Conservation (phyloP, 2,888 invertebrate genomes). For the Neoaliturus tenellus region DNA sequence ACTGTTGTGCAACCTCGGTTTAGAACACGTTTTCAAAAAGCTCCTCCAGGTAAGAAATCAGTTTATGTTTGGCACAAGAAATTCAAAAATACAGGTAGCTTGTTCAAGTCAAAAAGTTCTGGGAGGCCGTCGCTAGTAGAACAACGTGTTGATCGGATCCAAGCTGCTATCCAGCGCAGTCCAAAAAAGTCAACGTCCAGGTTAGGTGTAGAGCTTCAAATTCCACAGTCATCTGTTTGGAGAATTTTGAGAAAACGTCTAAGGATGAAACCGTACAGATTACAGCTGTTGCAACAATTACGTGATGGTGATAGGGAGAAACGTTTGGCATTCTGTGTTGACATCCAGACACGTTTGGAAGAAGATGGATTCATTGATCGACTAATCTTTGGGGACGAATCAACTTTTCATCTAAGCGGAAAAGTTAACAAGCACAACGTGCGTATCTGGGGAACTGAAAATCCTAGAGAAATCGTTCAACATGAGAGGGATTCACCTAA, state of each 20-base stretch:
- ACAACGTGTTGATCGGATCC: conserved; percentile 9
- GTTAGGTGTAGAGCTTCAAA: conserved; percentile 32
- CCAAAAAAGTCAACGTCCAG: conserved; percentile 20
- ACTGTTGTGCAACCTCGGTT: conserved; percentile 6
- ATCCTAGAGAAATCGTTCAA: no score
- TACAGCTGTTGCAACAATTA: conserved; percentile 20
- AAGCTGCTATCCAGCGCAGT: conserved; percentile 24
- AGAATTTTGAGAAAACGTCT: conserved; percentile 2
- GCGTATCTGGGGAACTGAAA: no score
- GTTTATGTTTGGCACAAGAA: background rate
- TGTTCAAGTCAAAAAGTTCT: conserved; percentile 4
- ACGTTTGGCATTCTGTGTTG: conserved; percentile 27
- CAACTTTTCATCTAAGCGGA: background rate
- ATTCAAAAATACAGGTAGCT: conserved; percentile 5
- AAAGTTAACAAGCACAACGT: background rate
- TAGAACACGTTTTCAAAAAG: conserved; percentile 26
- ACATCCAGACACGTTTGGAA: conserved; percentile 14
- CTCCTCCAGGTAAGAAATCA: background rate
- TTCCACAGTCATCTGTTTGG: conserved; percentile 24
- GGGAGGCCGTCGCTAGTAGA: conserved; percentile 8
- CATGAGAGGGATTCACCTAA: no score
- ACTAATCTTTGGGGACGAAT: conserved; percentile 25
- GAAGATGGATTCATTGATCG: conserved; percentile 31
- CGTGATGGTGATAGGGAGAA: conserved; percentile 16
- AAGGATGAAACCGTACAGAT: conserved; percentile 11